Base-by-base conservation (phyloP, 2,888 invertebrate species). In the Arenicola marina region DNA sequence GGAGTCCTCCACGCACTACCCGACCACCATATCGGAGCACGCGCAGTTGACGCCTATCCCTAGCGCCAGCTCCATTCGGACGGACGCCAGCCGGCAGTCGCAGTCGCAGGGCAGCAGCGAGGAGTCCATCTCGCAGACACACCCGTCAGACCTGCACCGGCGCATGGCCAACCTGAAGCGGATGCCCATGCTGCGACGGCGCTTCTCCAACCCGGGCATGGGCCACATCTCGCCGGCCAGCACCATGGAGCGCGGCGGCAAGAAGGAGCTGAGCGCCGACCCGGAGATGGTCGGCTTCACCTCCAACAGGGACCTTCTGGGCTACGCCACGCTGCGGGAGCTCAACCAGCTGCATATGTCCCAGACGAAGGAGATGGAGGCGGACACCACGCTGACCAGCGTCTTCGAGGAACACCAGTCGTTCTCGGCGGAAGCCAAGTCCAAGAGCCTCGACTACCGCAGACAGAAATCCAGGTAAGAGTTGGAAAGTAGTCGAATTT, bases 31-130 rank as follows among this genome's bases (percentile, higher is more conserved):
- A n/a, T 61, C 63, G 2, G 74, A 74, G 29, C 65, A 69, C 15
- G 61, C 68, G 4, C 91, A 54, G 4, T 86, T 95, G 31, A 94
- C 93, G 84, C 93, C 94, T 1, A 92, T 94, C 78, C 92, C 93
- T 26, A 93, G 93, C 82, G 90, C 92, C 69, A 90, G 75, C 90
- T 66, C 84, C 11, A 48, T 44, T 32, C 34, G 21, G 43, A 53
- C 63, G 2, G 59, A 45, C 15, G 45, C 3, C 34, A 61, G 54
- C 28, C 43, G 28, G 18, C 15, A 4, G 24, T 51, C 33, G 29
- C 21, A 28, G 4, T 26, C 33, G 45, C 31, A 15, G 15, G 15
- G 1, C 4, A 21, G 28, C 21, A 34, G 55, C 4, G 53, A 71
- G 75, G 70, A 81, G 69, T 56, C 75, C 72, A 62, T 68, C 69